Percentiles rank a stretch among this genome's conserved stretches.
Conservation (phyloP, 2,888 invertebrate genomes). For the Gerosis bhagava region DNA sequence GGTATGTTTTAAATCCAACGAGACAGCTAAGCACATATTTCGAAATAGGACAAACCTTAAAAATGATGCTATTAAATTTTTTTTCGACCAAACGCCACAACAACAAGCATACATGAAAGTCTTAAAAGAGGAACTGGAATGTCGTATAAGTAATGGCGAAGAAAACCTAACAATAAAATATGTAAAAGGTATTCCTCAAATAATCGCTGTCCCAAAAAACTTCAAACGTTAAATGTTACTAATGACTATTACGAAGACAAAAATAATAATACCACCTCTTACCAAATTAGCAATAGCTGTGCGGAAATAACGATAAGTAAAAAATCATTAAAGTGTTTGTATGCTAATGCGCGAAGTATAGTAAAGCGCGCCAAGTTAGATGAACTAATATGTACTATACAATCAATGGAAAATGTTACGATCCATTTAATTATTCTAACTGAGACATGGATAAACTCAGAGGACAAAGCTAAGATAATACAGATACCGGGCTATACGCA, state of each 20-base stretch:
- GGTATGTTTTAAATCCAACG: too few species aligned
- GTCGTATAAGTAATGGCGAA: conserved; percentile 25
- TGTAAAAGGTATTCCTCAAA: conserved; percentile 29
- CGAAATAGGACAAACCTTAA: too few species aligned
- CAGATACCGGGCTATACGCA: conserved; percentile 29
- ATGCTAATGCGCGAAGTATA: conserved; percentile 6
- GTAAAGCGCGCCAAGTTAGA: conserved; percentile 1
- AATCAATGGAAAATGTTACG: conserved; percentile 12
- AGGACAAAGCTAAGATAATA: conserved; percentile 21
- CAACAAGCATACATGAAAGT: too few species aligned
- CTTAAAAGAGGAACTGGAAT: conserved; percentile 19
- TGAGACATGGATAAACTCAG: conserved; percentile 33
- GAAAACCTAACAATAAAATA: conserved; percentile 28
- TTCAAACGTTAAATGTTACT: too few species aligned
- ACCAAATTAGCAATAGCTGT: conserved; percentile 22
- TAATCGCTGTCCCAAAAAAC: conserved; percentile 24
- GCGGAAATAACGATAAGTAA: conserved; percentile 17
- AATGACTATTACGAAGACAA: too few species aligned
- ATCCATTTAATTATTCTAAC: conserved; percentile 29
- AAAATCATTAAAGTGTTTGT: conserved; percentile 13
- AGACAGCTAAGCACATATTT: too few species aligned
- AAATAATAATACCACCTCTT: conserved; percentile 8
- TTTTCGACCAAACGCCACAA: too few species aligned
- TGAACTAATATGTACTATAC: conserved; percentile 9
- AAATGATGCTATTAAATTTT: too few species aligned